Percentiles rank a stretch among this genome's conserved stretches.
These are phyloP conservation scores for Phenganax stokvisi DNA, from an alignment of 92 coral and sea anemone genomes.

Conservation along the genomic window DNA sequence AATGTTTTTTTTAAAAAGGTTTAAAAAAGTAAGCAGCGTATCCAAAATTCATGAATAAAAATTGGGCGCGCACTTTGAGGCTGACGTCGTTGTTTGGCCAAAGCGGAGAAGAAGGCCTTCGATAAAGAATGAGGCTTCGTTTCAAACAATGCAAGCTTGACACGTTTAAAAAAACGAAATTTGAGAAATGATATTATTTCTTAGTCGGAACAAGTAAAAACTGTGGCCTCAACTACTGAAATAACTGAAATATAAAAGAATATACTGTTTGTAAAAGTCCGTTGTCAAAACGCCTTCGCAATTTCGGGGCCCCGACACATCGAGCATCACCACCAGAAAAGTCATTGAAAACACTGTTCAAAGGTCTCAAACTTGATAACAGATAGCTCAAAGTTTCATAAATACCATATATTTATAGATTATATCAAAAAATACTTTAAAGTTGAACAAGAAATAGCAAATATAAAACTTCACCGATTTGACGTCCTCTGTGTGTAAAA, in stretches of 20 bases:
- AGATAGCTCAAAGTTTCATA: not conserved
- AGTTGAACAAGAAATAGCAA: not conserved
- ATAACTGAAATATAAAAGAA: not conserved
- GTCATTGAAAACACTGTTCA: not conserved
- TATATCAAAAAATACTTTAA: not conserved
- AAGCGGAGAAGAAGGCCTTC: constrained; percentile 21
- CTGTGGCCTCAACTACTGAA: not conserved
- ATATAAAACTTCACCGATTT: constrained; percentile 2
- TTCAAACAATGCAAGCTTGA: constrained; percentile 15
- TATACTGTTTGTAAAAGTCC: not conserved
- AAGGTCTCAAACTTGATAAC: not conserved
- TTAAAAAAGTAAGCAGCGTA: not conserved
- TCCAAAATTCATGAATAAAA: constrained; percentile 8
- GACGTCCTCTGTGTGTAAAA: constrained; percentile 1
- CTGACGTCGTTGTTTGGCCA: constrained; percentile 16
- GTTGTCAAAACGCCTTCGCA: constrained; percentile 21
- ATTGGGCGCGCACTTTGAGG: constrained; percentile 20
- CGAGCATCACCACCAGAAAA: constrained; percentile 2
- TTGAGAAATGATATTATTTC: not conserved
- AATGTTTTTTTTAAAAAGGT: not conserved
- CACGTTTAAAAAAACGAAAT: not conserved
- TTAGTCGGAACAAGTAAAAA: not conserved
- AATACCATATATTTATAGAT: not conserved
- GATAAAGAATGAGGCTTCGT: not conserved
- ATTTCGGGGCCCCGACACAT: not conserved